A percentile compares a stretch with the other conserved stretches of the same genome.
These are phyloP conservation scores for Lasioglossum zephyrum DNA, from an alignment of 2,888 invertebrate genomes.

Conservation along the genomic window DNA sequence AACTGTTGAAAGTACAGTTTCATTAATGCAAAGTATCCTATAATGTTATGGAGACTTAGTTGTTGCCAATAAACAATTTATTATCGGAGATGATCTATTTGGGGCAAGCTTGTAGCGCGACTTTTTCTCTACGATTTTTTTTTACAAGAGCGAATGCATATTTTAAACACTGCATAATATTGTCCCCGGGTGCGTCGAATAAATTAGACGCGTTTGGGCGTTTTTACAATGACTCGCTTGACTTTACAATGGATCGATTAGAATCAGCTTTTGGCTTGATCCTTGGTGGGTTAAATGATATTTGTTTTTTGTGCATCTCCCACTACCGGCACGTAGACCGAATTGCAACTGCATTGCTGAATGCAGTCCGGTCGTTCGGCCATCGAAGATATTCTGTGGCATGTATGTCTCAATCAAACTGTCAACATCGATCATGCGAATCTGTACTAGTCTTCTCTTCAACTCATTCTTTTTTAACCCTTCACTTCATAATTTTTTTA, in stretches of 20 bases:
- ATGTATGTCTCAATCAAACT: constrained; percentile 59
- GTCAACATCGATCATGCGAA: constrained; percentile 29
- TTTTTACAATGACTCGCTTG: constrained; percentile 32
- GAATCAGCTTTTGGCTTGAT: constrained; percentile 69
- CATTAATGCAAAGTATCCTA: background rate
- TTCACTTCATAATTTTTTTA: too few relatives aligned
- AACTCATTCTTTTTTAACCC: too few relatives aligned
- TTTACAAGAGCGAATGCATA: background rate
- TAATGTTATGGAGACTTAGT: background rate
- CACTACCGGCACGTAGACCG: constrained; percentile 59
- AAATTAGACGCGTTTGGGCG: constrained; percentile 16
- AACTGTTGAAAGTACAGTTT: background rate
- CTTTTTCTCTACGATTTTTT: background rate
- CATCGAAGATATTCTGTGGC: constrained; percentile 46
- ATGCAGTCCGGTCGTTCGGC: constrained; percentile 36
- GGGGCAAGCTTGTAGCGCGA: background rate
- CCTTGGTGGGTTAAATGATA: constrained; percentile 62
- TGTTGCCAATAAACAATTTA: background rate
- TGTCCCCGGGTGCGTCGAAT: background rate
- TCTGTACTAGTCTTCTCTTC: background rate
- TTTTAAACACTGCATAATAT: constrained; percentile 24
- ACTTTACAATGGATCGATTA: constrained; percentile 55
- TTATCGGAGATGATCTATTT: background rate
- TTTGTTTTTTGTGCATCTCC: constrained; percentile 66
- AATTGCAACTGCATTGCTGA: constrained; percentile 69